Evolutionary conservation across 2,113 vertebrate genomes (phyloP), one percentile per base, ranked within the genome.

Genomic region (Corapipo altera): DNA sequence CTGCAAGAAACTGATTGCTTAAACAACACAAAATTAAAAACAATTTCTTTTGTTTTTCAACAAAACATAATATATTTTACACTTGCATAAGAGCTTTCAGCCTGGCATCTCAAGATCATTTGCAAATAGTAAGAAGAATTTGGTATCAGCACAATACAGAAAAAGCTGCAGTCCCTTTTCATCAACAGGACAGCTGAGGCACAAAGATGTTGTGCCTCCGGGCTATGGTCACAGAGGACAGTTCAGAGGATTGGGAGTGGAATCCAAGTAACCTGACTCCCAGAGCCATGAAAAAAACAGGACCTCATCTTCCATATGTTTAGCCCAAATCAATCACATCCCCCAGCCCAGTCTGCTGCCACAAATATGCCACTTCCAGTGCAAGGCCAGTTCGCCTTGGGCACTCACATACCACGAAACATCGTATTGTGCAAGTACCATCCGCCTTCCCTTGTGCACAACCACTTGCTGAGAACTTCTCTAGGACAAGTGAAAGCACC

Each of bases 401-500:
- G 30, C 21, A 33, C 30, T 22, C 23, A 15, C 1, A 0, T 28
- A 48, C 14, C 30, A 55, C 16, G 6, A 74, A 87, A 70, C 14
- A 19, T 0, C 0, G 0, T 30, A 33, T 8, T 5, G 3, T 27
- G 37, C 8, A 30, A 61, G 30, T 30, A 70, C 20, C 17, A 8
- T 9, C 16, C 12, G 6, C 32, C n/a, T 54, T 32, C 11, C 32
- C 41, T 52, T 13, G 15, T 6, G 26, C 51, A 62, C 39, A 39
- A 4, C 5, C 21, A 17, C 57, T 41, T 30, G 16, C 33, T 64
- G 27, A 88, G 51, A 74, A 51, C 26, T 43, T 64, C 9, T 21
- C 71, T 23, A 3, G 33, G 12, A 28, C 26, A 49, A 37, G 11
- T 2, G 24, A 58, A 48, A 0, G 0, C 35, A 62, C 1, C 1